These are phyloP conservation scores for Gymnogyps californianus DNA, from an alignment of 2,113 vertebrate species.

Conservation along the genomic window DNA sequence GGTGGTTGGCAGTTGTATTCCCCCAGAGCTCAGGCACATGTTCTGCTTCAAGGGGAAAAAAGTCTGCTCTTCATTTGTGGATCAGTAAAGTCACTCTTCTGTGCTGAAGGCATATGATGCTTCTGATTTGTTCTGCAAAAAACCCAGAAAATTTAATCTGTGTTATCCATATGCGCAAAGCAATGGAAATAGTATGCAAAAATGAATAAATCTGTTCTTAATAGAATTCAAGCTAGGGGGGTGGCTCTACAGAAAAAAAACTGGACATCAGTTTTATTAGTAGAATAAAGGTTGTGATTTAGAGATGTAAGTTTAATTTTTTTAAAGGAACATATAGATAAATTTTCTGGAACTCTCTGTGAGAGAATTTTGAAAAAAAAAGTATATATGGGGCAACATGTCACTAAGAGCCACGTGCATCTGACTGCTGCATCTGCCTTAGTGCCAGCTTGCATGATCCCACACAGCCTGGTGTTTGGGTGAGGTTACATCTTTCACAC, in stretches of 20 bases:
- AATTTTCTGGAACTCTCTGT: not conserved
- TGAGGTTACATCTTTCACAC: too few relatives aligned
- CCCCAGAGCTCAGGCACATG: not conserved
- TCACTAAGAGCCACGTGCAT: not conserved
- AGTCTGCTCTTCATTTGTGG: not conserved
- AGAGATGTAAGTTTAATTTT: not conserved
- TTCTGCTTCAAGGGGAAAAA: not conserved
- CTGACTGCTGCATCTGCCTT: rapidly evolving
- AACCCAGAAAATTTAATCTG: rapidly evolving
- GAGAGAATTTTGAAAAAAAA: not conserved
- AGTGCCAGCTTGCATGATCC: too few relatives aligned
- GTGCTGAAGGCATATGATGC: not conserved
- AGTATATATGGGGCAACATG: not conserved
- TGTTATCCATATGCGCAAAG: not conserved
- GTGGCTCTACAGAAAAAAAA: not conserved
- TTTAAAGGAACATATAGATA: not conserved
- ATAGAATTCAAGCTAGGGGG: not conserved
- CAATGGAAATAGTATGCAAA: not conserved
- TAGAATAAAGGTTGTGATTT: not conserved
- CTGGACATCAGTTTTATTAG: not conserved
- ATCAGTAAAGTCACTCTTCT: not conserved
- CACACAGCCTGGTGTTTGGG: too few relatives aligned
- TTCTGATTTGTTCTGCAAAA: not conserved
- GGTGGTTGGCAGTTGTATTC: too few relatives aligned
- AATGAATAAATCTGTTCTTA: not conserved